Percentiles rank a stretch among this genome's conserved stretches.
These are phyloP conservation scores for Morone saxatilis DNA, from an alignment of 2,113 vertebrate species.

Conservation along the genomic window DNA sequence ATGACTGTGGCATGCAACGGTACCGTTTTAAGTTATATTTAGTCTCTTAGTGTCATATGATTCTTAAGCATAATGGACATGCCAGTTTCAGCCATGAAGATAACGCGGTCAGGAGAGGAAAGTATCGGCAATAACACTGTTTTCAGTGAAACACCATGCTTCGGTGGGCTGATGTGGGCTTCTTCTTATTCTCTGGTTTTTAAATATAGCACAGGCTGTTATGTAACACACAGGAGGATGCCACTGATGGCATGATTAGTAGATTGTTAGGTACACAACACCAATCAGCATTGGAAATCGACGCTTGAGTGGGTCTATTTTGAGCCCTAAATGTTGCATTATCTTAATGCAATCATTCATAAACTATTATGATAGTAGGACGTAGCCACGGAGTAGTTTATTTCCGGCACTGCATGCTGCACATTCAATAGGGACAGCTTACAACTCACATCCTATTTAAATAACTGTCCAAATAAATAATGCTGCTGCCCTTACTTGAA, in stretches of 20 bases:
- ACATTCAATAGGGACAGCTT: not conserved
- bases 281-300: slow-evolving; percentile 38
- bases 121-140: slow-evolving; percentile 26
- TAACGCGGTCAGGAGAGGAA: slow-evolving; percentile 20
- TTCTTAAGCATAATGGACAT: not conserved
- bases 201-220: slow-evolving; percentile 81
- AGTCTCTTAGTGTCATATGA: slow-evolving; percentile 4
- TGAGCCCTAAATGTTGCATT: not conserved
- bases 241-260: slow-evolving; percentile 69
- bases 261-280: slow-evolving; percentile 54
- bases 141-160: slow-evolving; percentile 69
- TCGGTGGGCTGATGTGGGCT: slow-evolving; percentile 76
- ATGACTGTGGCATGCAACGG: slow-evolving; percentile 16
- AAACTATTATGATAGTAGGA: slow-evolving; percentile 4
- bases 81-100: not conserved
- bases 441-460: not conserved
- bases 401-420: slow-evolving; percentile 1
- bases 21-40: slow-evolving; percentile 5
- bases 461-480: not conserved
- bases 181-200: slow-evolving; percentile 71
- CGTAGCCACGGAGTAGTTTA: not conserved
- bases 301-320: not conserved
- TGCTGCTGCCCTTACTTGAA: not conserved
- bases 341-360: slow-evolving; percentile 10
- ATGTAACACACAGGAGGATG: slow-evolving; percentile 73